Conservation (phyloP, 1,140 invertebrate genomes). For the Protaetia brevitarsis region DNA sequence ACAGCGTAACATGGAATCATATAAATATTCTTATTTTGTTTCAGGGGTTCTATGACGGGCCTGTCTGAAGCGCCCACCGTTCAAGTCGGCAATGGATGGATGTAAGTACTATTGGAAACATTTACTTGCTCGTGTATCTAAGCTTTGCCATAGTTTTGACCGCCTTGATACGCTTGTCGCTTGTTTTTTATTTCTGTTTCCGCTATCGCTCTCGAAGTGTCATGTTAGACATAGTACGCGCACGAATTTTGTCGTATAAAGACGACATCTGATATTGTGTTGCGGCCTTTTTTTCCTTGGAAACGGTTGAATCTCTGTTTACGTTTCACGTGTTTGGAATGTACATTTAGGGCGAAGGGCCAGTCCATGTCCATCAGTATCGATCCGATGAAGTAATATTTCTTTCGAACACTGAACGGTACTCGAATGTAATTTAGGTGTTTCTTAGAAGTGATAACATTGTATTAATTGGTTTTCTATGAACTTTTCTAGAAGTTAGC, state of each 20-base stretch:
- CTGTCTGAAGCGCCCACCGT: constrained; percentile 27
- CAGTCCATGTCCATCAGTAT: background rate
- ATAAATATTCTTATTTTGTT: constrained; percentile 15
- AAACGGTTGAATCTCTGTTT: background rate
- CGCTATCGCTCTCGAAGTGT: background rate
- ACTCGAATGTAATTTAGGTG: too few relatives aligned
- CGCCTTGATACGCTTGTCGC: background rate
- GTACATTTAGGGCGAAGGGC: background rate
- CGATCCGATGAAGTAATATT: background rate
- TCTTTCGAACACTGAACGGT: background rate
- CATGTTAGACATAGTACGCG: background rate
- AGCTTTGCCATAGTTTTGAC: background rate
- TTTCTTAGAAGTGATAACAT: too few relatives aligned
- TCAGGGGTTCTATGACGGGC: constrained; percentile 31
- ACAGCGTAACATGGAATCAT: background rate
- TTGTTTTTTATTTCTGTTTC: background rate
- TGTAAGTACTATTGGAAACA: constrained; percentile 25
- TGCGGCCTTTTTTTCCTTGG: background rate
- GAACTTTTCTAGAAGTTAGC: too few relatives aligned
- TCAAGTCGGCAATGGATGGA: constrained; percentile 32
- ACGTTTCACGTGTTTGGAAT: background rate
- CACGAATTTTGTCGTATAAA: background rate
- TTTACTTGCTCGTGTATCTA: background rate
- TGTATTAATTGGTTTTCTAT: too few relatives aligned
- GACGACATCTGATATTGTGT: background rate